Percentiles rank a stretch among this genome's conserved stretches.
Conservation (phyloP, 2,113 vertebrate genomes). For the Muntiacus reevesi region DNA sequence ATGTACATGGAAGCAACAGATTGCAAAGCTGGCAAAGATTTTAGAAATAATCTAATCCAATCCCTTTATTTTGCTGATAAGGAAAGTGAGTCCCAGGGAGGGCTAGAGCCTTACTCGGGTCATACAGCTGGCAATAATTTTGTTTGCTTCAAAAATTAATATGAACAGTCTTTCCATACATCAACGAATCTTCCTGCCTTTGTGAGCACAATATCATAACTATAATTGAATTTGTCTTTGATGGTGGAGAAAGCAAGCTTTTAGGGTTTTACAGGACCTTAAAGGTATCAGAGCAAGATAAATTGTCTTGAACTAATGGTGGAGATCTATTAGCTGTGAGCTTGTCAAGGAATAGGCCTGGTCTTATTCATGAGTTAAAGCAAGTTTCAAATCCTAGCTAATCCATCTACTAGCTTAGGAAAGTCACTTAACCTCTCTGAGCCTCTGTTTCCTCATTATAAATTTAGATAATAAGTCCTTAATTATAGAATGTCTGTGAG, state of each 20-base stretch:
- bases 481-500: neutral
- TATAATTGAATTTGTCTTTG: constrained; percentile 38
- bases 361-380: neutral
- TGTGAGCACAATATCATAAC: constrained; percentile 15
- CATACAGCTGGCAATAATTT: constrained; percentile 44
- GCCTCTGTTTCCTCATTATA: neutral
- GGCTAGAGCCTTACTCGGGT: neutral
- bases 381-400: neutral
- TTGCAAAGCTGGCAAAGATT: constrained; percentile 42
- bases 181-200: neutral
- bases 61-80: constrained; percentile 33
- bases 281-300: constrained; percentile 7
- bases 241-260: neutral
- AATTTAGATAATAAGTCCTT: neutral
- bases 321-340: neutral
- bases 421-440: neutral
- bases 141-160: constrained; percentile 42
- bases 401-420: neutral
- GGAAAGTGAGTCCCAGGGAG: constrained; percentile 11
- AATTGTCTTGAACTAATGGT: neutral
- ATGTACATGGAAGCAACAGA: neutral
- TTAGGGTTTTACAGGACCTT: neutral
- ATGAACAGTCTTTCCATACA: constrained; percentile 1
- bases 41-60: constrained; percentile 44
- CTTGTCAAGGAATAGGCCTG: neutral